Evolutionary conservation across 2,797 vertebrate genomes (phyloP).

Genomic region (Gallinago stenura): DNA sequence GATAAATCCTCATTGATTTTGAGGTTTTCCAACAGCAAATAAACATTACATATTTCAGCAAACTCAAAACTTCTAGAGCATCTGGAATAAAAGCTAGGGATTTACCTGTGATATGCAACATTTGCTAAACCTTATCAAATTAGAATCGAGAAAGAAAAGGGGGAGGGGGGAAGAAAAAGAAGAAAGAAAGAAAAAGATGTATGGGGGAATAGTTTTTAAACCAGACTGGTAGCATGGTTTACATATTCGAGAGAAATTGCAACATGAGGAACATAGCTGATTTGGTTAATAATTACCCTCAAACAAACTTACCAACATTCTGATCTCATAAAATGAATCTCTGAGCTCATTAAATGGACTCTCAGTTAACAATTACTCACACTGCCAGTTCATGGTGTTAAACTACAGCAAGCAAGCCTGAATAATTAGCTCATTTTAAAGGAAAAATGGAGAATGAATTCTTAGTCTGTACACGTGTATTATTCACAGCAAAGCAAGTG

Average conservation of each 20-base stretch:
- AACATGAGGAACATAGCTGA: not conserved
- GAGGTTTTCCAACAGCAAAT: not conserved
- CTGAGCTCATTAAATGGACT: not conserved
- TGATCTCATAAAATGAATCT: not conserved
- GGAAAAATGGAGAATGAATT: not conserved
- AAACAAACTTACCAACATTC: not conserved
- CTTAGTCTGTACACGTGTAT: not conserved
- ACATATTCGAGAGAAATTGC: not conserved
- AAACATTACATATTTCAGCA: not conserved
- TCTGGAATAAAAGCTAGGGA: not conserved
- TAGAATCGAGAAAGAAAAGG: not conserved
- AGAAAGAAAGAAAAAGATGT: not conserved
- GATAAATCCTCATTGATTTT: not conserved
- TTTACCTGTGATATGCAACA: not conserved
- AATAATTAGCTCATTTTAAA: constrained; percentile 47
- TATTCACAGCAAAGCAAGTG: constrained; percentile 28
- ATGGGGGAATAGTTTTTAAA: constrained; percentile 10
- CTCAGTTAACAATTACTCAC: constrained; percentile 24
- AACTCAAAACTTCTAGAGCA: not conserved
- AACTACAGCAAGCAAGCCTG: not conserved
- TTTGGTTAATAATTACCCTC: constrained; percentile 16
- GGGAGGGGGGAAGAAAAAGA: no score
- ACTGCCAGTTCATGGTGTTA: not conserved
- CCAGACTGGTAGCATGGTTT: not conserved
- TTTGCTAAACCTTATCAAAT: not conserved